Evolutionary conservation across 1,140 invertebrate genomes (phyloP), one percentile per base, ranked within the genome.

Genomic region (Phortica variegata): DNA sequence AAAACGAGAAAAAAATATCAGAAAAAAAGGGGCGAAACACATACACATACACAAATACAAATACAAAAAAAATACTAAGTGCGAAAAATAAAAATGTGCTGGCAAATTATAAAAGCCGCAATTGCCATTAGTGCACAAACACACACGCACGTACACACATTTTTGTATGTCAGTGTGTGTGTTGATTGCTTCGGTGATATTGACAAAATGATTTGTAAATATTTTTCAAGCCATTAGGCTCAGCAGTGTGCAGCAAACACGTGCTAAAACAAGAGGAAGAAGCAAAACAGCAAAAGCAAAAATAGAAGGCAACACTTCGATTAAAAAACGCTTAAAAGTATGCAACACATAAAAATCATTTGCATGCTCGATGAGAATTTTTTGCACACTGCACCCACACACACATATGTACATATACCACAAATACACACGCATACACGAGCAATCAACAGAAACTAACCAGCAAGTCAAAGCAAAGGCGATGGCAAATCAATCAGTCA

Each of bases 171-270:
- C 17, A 34, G 33, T 10, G 10, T 4, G 33, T 5, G 33, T 7
- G 16, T 7, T 15, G 33, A 10, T 15, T 34, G 36, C 16, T 38
- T 38, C 18, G 16, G 17, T 52, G 65, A 58, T 68, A 68, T 68
- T 68, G 63, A 68, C 63, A 68, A 68, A 68, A 68, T 68, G 63
- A 68, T 68, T 68, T 68, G 63, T 68, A 68, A 68, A 68, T 65
- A 68, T 68, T 68, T 68, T 68, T 60, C 63, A 60, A 65, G 66
- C 68, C 63, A 68, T 68, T 68, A 68, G 63, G 59, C 65, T 55
- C 51, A 49, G 55, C 43, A 41, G 47, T 34, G 23, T 47, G 5
- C 40, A 49, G 55, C 45, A 48, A 43, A 10, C 23, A 38, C 21
- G n/a, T 12, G 16, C 34, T 39, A 40, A 34, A 38, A 38, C 47